Evolutionary conservation across 2,888 invertebrate species (phyloP), one percentile per base, ranked within the genome.

Genomic region (Hanleya hanleyi): DNA sequence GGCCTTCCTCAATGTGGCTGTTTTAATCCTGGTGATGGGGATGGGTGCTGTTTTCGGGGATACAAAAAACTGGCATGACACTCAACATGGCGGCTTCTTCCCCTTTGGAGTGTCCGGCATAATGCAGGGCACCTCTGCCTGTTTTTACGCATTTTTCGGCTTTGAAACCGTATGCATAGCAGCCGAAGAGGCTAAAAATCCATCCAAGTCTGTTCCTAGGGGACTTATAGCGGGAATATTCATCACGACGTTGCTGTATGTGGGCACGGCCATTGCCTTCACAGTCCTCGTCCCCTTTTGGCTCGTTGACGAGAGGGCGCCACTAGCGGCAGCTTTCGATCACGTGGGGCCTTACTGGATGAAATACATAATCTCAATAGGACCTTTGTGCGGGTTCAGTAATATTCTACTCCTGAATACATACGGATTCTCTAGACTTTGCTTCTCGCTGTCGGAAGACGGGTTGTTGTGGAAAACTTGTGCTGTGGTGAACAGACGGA

Each of bases 361-460:
- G 22, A 84, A 80, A 66, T 76, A 80, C 29, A 72, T 87, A 6
- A 84, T 88, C 15, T 83, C 86, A 18, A 73, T 87, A 29, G 88
- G 88, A 6, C 83, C 88, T 6, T 69, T 88, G 15, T 76, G 87
- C 22, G 87, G 87, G 0, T 81, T 88, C 32, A 82, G 81, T 47
- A 86, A 88, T 33, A 77, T 86, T 7, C 81, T 85, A 47, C 79
- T 97, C 71, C 96, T 97, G 0, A 96, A 96, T 0, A 91, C 97
- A 38, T 97, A 96, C 89, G 94, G 96, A 0, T 91, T 97, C 6
- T 96, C 97, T 0, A 92, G 96, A 33, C 95, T 95, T 84, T 93
- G 96, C 91, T 97, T 97, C 85, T 95, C 97, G 0, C 97, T 97
- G 96, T 96, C 97, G 0, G 93, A 93, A 22, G 97, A 97, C 86